Evolutionary conservation across 1,140 invertebrate species (phyloP).

Genomic region (Caerostris darwini): DNA sequence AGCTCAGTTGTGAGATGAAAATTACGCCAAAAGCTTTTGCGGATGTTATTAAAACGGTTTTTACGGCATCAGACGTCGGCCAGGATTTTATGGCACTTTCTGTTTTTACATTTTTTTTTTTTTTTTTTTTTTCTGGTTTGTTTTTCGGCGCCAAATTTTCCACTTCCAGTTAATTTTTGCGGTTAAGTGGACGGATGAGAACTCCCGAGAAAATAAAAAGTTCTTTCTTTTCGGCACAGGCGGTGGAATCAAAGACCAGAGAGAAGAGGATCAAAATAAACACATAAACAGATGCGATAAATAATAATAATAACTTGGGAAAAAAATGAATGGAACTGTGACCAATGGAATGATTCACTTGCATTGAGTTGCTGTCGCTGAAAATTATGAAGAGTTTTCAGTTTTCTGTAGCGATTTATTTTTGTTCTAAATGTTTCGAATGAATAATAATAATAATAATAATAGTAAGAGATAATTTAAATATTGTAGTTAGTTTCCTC

Average conservation of each 20-base stretch:
- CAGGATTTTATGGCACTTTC: constrained; percentile 35
- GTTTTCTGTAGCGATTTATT: too few relatives aligned
- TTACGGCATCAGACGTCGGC: constrained; percentile 13
- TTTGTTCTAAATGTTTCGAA: too few relatives aligned
- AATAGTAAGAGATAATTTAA: too few relatives aligned
- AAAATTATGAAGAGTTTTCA: too few relatives aligned
- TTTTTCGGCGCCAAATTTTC: constrained; percentile 52
- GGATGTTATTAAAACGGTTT: constrained; percentile 66
- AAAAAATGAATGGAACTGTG: not conserved
- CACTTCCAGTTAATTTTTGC: constrained; percentile 47
- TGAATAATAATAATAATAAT: too few relatives aligned
- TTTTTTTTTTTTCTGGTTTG: constrained; percentile 9
- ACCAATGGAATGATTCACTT: not conserved
- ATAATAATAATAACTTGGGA: not conserved
- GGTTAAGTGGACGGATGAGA: constrained; percentile 37
- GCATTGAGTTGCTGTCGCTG: not conserved
- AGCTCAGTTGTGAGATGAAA: constrained; percentile 47
- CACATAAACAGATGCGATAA: not conserved
- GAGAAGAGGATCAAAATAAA: not conserved
- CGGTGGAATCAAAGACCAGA: not conserved
- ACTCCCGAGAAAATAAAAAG: not conserved
- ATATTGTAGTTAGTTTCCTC: too few relatives aligned
- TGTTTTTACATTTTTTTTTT: not conserved
- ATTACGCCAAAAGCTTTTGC: constrained; percentile 60
- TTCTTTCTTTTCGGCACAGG: not conserved